Evolutionary conservation across 2,797 vertebrate species (phyloP).

Genomic region (Anas georgica): DNA sequence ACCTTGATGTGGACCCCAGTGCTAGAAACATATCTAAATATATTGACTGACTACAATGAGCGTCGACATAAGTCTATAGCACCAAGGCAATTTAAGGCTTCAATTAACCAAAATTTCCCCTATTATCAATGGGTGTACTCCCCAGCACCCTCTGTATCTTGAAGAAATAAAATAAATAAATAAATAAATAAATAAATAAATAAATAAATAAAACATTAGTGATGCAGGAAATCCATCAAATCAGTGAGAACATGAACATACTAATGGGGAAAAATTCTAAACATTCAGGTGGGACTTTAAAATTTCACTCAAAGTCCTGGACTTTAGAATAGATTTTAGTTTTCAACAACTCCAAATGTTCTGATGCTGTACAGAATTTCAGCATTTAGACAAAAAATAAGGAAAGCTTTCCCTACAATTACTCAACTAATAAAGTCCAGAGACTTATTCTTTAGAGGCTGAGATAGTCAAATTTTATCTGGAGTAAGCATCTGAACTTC

Average conservation of each 20-base stretch:
- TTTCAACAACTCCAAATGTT: not conserved
- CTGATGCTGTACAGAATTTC: not conserved
- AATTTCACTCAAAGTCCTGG: not conserved
- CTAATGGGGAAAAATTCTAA: not conserved
- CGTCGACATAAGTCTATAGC: not conserved
- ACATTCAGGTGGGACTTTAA: not conserved
- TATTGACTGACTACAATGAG: not conserved
- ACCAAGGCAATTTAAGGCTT: not conserved
- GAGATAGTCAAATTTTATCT: conserved; percentile 50
- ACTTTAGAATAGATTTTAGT: not conserved
- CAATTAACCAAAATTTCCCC: not conserved
- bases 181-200: not conserved
- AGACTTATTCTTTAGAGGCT: not conserved
- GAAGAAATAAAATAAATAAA: not conserved
- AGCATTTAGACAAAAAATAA: not conserved
- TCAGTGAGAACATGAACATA: not conserved
- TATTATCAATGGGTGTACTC: not conserved
- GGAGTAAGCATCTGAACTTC: conserved; percentile 50
- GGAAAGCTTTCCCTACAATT: not conserved
- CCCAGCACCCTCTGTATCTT: not conserved
- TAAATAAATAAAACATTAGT: fast-evolving
- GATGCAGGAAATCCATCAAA: not conserved
- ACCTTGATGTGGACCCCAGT: not conserved
- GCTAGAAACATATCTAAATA: not conserved
- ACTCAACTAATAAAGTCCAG: conserved; percentile 38